These are phyloP conservation scores for Rhyacophila evoluta DNA, from an alignment of 2,888 invertebrate species.

Conservation along the genomic window DNA sequence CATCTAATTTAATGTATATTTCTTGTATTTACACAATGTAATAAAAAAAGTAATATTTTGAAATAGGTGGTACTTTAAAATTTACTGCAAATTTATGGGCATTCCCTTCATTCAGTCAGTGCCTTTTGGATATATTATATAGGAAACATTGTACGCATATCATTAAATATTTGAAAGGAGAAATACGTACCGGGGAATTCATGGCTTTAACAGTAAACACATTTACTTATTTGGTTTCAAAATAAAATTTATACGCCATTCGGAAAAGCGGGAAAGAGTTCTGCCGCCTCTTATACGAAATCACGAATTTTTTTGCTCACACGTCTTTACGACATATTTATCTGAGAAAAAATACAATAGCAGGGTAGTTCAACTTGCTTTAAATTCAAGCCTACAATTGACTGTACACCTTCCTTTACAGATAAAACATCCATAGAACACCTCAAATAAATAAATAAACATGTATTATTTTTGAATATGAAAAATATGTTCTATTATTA, in stretches of 20 bases:
- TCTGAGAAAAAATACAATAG: background rate
- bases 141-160: background rate
- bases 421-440: no score
- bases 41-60: constrained; percentile 14
- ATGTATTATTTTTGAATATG: no score
- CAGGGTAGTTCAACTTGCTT: background rate
- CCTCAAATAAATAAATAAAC: no score
- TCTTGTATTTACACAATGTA: background rate
- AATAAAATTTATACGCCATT: constrained; percentile 22
- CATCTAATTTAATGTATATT: no score
- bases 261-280: background rate
- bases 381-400: no score
- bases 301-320: constrained; percentile 16
- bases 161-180: constrained; percentile 21
- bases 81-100: background rate
- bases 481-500: no score
- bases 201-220: constrained; percentile 12
- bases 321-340: constrained; percentile 29
- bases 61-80: background rate
- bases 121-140: background rate
- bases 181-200: constrained; percentile 10
- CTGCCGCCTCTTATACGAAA: background rate
- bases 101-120: background rate
- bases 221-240: constrained; percentile 21
- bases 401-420: no score